Evolutionary conservation across 2,113 vertebrate genomes (phyloP).

Genomic region (Tenrec ecaudatus): DNA sequence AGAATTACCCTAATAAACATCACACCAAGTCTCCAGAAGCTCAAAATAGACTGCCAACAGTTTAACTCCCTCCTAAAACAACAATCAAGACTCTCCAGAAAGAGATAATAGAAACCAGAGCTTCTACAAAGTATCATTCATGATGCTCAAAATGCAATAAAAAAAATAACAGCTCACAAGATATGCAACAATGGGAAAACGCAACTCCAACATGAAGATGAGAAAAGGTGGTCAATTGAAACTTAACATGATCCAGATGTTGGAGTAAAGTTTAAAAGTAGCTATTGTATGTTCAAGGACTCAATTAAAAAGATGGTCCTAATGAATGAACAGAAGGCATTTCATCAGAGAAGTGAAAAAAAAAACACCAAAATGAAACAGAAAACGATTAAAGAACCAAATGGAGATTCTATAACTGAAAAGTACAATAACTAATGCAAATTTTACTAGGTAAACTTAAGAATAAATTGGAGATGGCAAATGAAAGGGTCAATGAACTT

Average conservation of each 20-base stretch:
- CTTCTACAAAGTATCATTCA: neutral
- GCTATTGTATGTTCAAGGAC: neutral
- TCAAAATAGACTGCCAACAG: neutral
- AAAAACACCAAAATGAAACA: neutral
- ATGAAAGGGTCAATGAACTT: neutral
- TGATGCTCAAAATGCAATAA: neutral
- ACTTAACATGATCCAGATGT: neutral
- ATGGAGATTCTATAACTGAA: neutral
- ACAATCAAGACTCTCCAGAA: neutral
- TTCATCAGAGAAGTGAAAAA: too few species aligned
- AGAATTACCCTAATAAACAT: neutral
- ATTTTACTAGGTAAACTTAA: neutral
- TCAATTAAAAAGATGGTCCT: neutral
- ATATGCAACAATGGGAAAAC: neutral
- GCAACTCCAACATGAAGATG: neutral
- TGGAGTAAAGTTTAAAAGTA: constrained; percentile 9
- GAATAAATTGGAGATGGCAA: neutral
- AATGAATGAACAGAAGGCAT: too few species aligned
- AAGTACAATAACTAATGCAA: constrained; percentile 1
- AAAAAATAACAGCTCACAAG: constrained; percentile 7
- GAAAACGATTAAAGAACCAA: neutral
- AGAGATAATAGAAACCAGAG: neutral
- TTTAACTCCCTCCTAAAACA: neutral
- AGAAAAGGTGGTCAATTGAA: neutral
- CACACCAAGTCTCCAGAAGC: neutral